Evolutionary conservation across 2,888 invertebrate genomes (phyloP), one percentile per base, ranked within the genome.

Genomic region (Dorcus hopei): DNA sequence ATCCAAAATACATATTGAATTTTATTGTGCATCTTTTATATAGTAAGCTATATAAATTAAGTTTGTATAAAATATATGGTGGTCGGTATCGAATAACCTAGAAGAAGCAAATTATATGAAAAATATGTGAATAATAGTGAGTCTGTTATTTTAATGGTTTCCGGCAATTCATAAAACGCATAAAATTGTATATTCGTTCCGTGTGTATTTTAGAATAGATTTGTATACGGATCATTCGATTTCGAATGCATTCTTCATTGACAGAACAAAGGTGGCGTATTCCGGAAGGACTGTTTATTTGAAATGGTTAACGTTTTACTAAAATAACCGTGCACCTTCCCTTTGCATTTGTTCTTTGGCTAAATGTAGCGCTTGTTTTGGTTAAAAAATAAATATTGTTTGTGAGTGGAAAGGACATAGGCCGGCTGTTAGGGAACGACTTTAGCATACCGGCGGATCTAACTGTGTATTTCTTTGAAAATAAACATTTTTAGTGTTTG

Each of bases 361-460:
- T 53, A 66, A 68, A 65, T 66, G 67, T 64, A 64, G 65, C 65
- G 59, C 67, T 66, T 68, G 67, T 69, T 72, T 71, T 67, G 65
- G 68, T 69, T 70, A 70, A 70, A 70, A 72, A 74, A 72, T 71
- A 72, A 73, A 71, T 70, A 72, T 50, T 59, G 62, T 61, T 65
- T 62, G 57, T 60, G 66, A 64, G 64, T 65, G 60, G 61, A 61
- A 65, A 62, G 65, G 70, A 72, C 70, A 67, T 61, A 61, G 66
- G 61, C 68, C 70, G 69, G 70, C 70, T 71, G 72, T 66, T 57
- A 62, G 58, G 56, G 54, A 56, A 53, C 14, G 40, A 50, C 40
- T 50, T 39, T 50, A 11, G 45, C 45, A 45, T 45, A 45, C 45
- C 45, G 50, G 51, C 57, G 57, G 57, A 57, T 57, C 57, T 52